Evolutionary conservation across 2,888 invertebrate species (phyloP).

Genomic region (Drosophila percnosoma): DNA sequence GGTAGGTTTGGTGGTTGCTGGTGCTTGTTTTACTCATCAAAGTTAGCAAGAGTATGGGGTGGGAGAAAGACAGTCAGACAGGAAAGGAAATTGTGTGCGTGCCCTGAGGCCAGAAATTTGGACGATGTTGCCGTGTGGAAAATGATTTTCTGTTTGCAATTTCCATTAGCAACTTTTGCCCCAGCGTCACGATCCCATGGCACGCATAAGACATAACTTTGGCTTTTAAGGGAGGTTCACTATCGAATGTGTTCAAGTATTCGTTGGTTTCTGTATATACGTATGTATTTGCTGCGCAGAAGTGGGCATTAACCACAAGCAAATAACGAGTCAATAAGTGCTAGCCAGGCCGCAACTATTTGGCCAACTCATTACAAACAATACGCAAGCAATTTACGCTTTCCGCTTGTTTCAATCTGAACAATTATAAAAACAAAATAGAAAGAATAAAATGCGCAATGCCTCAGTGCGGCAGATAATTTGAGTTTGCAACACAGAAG

Average conservation of each 20-base stretch:
- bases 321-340: conserved; percentile 18
- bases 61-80: neutral
- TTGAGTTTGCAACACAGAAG: conserved; percentile 10
- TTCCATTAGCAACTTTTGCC: conserved; percentile 77
- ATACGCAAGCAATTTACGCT: conserved; percentile 75
- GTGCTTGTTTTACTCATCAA: conserved; percentile 19
- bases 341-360: conserved; percentile 18
- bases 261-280: neutral
- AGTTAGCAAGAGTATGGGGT: conserved; percentile 18
- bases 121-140: conserved; percentile 54
- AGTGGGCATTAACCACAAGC: conserved; percentile 3
- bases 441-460: conserved; percentile 30
- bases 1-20: conserved; percentile 37
- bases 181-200: conserved; percentile 54
- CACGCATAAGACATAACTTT: conserved; percentile 45
- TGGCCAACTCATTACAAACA: conserved; percentile 44
- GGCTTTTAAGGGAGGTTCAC: conserved; percentile 8
- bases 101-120: conserved; percentile 62
- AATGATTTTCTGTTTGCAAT: conserved; percentile 76
- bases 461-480: conserved; percentile 14
- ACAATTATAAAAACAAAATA: conserved; percentile 63
- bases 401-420: conserved; percentile 71
- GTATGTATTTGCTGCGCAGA: neutral
- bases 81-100: conserved; percentile 63
- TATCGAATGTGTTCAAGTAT: conserved; percentile 10